Conservation (phyloP, 1,140 invertebrate species). For the Aphelinus certus region DNA sequence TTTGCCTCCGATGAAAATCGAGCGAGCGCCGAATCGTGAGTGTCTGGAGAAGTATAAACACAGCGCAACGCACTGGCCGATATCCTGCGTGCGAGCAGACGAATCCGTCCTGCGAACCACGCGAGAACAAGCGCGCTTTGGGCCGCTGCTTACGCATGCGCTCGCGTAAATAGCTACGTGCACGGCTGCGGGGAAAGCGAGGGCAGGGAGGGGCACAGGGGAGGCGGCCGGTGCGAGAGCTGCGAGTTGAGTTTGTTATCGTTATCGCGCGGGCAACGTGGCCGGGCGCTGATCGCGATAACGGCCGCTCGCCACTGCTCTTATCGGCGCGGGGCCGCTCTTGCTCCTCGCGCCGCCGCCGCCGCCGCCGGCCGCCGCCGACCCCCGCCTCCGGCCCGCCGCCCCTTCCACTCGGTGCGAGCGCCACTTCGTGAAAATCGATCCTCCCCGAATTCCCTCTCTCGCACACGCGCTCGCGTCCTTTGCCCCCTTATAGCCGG, state of each 20-base stretch:
- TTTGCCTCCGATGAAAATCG: too few relatives aligned
- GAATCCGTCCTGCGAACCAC: too few relatives aligned
- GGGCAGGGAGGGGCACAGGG: conserved; percentile 11
- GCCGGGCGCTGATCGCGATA: conserved; percentile 64
- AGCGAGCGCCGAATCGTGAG: too few relatives aligned
- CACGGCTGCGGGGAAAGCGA: conserved; percentile 26
- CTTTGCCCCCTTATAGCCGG: not conserved
- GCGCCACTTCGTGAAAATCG: conserved; percentile 22
- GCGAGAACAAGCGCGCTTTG: too few relatives aligned
- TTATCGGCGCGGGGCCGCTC: conserved; percentile 45
- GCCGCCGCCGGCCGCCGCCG: conserved; percentile 8
- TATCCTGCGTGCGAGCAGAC: too few relatives aligned
- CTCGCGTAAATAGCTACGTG: not conserved
- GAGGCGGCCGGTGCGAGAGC: conserved; percentile 29
- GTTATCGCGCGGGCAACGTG: conserved; percentile 62
- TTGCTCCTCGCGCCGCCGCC: conserved; percentile 27
- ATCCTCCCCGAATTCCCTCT: conserved; percentile 29
- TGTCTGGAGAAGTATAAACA: too few relatives aligned
- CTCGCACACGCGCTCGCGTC: too few relatives aligned
- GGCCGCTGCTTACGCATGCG: too few relatives aligned
- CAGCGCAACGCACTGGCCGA: too few relatives aligned
- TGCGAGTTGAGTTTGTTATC: conserved; percentile 64
- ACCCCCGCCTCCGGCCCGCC: not conserved
- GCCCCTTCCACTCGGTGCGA: not conserved
- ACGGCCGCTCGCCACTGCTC: conserved; percentile 56